Percentiles rank a stretch among this genome's conserved stretches.
phyloP scores from a whole-genome alignment of 2,113 vertebrate species.

The Nettapus auritus region DNA sequence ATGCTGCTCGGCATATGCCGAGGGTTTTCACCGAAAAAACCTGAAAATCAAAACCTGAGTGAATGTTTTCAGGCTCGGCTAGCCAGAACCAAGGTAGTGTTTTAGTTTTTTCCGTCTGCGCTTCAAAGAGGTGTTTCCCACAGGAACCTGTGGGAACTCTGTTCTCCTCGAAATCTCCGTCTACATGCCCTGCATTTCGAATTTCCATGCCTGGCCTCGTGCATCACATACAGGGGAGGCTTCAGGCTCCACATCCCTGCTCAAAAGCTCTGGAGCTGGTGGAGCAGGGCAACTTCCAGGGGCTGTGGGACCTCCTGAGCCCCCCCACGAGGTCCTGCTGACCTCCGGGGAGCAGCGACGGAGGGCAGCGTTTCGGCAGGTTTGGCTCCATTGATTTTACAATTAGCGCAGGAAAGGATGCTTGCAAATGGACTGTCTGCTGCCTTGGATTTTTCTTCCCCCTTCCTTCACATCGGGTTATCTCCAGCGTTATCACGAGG shows the following conservation, averaged over 20 bases:
- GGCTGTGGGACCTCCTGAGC: neutral
- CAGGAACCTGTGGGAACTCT: neutral
- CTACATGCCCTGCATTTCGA: neutral
- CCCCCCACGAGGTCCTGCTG: neutral
- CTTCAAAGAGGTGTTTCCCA: neutral
- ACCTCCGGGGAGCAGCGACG: fast-evolving
- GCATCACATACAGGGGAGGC: fast-evolving
- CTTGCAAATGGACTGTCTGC: neutral
- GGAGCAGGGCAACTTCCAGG: neutral
- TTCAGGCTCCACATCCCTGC: neutral
- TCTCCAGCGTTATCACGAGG: neutral
- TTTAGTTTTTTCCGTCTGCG: neutral
- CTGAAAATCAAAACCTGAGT: neutral
- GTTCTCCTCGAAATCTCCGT: fast-evolving
- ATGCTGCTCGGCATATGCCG: neutral
- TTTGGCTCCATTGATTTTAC: neutral
- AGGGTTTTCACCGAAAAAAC: neutral
- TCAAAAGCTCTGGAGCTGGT: fast-evolving
- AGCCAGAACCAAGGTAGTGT: neutral
- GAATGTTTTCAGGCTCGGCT: neutral
- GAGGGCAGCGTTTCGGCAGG: neutral
- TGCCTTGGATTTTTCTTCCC: neutral
- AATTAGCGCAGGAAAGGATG: neutral
- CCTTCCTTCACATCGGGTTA: neutral
- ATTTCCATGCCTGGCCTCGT: fast-evolving